A percentile compares a stretch with the other conserved stretches of the same genome.
These are phyloP conservation scores for Syritta pipiens DNA, from an alignment of 2,888 invertebrate species.

Conservation along the genomic window DNA sequence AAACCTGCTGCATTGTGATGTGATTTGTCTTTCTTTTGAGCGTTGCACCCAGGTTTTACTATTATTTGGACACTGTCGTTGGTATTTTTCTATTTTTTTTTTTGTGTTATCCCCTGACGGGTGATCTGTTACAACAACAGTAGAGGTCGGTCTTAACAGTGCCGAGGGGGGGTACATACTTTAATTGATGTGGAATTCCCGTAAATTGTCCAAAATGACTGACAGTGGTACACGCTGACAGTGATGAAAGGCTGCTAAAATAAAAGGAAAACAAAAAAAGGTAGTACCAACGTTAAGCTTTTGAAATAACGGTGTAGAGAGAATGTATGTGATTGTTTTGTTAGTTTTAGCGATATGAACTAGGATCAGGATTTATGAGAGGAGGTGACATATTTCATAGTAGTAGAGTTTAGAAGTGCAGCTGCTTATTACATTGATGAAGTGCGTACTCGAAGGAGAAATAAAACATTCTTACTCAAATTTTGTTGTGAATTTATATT, in stretches of 20 bases:
- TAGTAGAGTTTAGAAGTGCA: too few species aligned
- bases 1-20: slow-evolving; percentile 69
- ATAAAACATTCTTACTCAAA: too few species aligned
- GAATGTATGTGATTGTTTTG: slow-evolving; percentile 43
- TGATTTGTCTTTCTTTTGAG: slow-evolving; percentile 68
- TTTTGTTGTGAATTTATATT: too few species aligned
- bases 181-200: slow-evolving; percentile 65
- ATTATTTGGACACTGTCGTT: slow-evolving; percentile 42
- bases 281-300: slow-evolving; percentile 3
- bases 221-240: slow-evolving; percentile 60
- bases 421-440: too few species aligned
- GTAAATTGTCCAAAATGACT: slow-evolving; percentile 63
- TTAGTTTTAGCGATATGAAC: slow-evolving; percentile 35
- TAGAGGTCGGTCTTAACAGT: slow-evolving; percentile 44
- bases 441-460: too few species aligned
- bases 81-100: not conserved
- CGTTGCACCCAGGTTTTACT: slow-evolving; percentile 66
- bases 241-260: slow-evolving; percentile 53
- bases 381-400: too few species aligned
- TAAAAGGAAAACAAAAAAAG: slow-evolving; percentile 9
- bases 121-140: slow-evolving; percentile 2
- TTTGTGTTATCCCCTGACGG: not conserved
- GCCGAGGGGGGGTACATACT: slow-evolving; percentile 29
- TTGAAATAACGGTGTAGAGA: slow-evolving; percentile 31
- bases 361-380: not conserved